Evolutionary conservation across 1,140 invertebrate genomes (phyloP).

Genomic region (Chelonus insularis): DNA sequence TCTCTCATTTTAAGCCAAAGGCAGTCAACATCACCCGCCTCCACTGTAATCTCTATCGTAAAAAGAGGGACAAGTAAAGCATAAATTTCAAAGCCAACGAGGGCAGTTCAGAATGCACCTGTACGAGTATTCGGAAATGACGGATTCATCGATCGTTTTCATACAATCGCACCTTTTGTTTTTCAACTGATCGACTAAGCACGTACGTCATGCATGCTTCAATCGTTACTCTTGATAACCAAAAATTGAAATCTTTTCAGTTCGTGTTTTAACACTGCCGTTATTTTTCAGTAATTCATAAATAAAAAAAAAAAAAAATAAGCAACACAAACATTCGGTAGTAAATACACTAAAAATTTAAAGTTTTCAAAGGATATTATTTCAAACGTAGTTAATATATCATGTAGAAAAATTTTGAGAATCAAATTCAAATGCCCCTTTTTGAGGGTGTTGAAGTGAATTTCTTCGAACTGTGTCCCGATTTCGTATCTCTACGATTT

Average conservation of each 20-base stretch:
- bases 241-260: slow-evolving; percentile 3
- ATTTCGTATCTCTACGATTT: too few relatives aligned
- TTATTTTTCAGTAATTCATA: background rate
- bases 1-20: slow-evolving; percentile 17
- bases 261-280: too few relatives aligned
- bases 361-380: too few relatives aligned
- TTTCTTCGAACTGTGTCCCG: too few relatives aligned
- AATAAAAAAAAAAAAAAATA: too few relatives aligned
- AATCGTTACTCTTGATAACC: background rate
- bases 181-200: background rate
- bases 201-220: background rate
- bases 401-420: too few relatives aligned
- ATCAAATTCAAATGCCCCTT: too few relatives aligned
- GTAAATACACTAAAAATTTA: too few relatives aligned
- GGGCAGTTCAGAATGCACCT: background rate
- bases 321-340: too few relatives aligned
- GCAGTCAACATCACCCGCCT: slow-evolving; percentile 28
- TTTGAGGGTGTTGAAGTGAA: too few relatives aligned
- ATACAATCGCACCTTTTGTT: slow-evolving; percentile 3
- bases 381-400: too few relatives aligned
- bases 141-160: slow-evolving; percentile 9
- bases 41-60: slow-evolving; percentile 29
- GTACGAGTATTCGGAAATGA: slow-evolving; percentile 8
- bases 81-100: slow-evolving; percentile 21
- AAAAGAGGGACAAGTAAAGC: slow-evolving; percentile 18